Evolutionary conservation across 2,888 invertebrate genomes (phyloP).

Genomic region (Pollenia griseotomentosa): DNA sequence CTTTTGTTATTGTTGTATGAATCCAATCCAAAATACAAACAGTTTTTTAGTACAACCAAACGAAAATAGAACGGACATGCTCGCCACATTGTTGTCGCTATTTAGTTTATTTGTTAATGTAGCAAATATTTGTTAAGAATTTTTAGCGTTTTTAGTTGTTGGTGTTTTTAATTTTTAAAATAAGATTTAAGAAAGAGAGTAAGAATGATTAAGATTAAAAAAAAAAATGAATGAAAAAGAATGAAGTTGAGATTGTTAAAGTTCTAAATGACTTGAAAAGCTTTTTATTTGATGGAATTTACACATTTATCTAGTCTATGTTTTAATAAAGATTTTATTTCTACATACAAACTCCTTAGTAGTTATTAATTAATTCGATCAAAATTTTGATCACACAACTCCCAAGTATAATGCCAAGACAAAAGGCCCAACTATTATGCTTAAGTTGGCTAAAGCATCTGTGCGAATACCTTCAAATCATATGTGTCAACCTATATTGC

Average conservation of each 20-base stretch:
- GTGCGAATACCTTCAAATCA: too few species aligned
- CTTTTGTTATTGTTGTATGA: constrained; percentile 44
- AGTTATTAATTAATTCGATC: too few species aligned
- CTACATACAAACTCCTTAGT: too few species aligned
- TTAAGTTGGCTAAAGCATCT: too few species aligned
- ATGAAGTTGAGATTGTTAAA: not conserved
- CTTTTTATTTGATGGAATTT: not conserved
- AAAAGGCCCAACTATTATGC: too few species aligned
- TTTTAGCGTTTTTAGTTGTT: constrained; percentile 33
- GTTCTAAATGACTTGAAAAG: not conserved
- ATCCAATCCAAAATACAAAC: constrained; percentile 3
- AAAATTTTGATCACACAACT: too few species aligned
- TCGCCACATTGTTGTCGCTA: constrained; percentile 23
- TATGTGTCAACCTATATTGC: too few species aligned
- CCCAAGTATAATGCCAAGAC: too few species aligned
- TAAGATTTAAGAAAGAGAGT: constrained; percentile 15
- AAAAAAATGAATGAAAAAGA: not conserved
- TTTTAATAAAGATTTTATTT: too few species aligned
- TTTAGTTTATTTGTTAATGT: constrained; percentile 36
- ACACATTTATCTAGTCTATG: not conserved
- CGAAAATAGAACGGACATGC: constrained; percentile 59
- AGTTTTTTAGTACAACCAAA: constrained; percentile 52
- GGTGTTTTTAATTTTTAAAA: not conserved
- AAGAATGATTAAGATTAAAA: not conserved
- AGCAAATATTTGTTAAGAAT: constrained; percentile 44